Percentiles rank a stretch among this genome's conserved stretches.
These are phyloP conservation scores for Psylliodes chrysocephalus DNA, from an alignment of 2,888 invertebrate species.

Conservation along the genomic window DNA sequence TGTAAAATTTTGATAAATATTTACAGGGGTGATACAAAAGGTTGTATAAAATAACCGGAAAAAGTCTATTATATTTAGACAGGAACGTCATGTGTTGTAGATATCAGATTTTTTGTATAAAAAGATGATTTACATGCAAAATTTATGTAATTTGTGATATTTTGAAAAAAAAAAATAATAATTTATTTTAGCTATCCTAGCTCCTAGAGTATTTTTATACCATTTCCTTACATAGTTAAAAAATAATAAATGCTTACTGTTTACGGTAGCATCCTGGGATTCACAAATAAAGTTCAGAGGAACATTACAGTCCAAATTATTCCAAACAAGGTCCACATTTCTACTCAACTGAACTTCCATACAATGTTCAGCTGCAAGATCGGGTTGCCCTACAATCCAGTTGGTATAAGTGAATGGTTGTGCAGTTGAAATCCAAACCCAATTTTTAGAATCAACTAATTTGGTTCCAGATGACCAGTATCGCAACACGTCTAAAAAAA, in stretches of 20 bases:
- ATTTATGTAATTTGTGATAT: too few relatives aligned
- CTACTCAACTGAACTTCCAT: constrained; percentile 11
- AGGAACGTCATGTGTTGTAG: too few relatives aligned
- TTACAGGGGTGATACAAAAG: too few relatives aligned
- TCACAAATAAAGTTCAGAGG: constrained; percentile 30
- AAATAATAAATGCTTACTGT: neutral
- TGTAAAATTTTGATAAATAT: too few relatives aligned
- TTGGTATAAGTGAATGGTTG: constrained; percentile 26
- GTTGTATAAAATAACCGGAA: too few relatives aligned
- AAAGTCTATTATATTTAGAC: too few relatives aligned
- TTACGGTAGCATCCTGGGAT: neutral
- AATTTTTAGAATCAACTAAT: constrained; percentile 28
- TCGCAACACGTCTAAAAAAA: neutral
- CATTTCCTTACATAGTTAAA: too few relatives aligned
- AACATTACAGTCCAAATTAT: constrained; percentile 25
- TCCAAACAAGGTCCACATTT: constrained; percentile 26
- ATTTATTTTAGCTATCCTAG: too few relatives aligned
- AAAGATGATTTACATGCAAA: too few relatives aligned
- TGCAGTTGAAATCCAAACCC: constrained; percentile 31
- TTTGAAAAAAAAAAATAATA: too few relatives aligned
- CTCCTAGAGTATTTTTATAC: too few relatives aligned
- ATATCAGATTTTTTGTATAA: too few relatives aligned
- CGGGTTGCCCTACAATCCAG: constrained; percentile 31
- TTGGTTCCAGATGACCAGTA: constrained; percentile 33
- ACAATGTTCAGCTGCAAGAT: constrained; percentile 26